Conservation (phyloP, 2,797 vertebrate species). For the Etheostoma nigrum region DNA sequence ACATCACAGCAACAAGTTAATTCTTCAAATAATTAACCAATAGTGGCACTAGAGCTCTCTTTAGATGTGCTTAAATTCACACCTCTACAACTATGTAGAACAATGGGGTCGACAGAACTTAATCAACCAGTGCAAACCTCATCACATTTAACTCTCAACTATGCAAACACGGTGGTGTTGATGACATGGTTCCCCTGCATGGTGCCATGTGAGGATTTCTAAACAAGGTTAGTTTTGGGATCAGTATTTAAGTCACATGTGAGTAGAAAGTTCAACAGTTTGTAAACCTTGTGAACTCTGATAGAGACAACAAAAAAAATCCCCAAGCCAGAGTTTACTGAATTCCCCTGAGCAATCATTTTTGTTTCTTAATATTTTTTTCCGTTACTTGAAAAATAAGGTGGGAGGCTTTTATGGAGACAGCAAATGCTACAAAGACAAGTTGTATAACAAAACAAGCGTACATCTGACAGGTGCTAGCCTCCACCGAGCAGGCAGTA, state of each 20-base stretch:
- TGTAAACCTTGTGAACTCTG: constrained; percentile 47
- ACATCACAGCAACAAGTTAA: constrained; percentile 12
- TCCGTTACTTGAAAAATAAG: constrained; percentile 19
- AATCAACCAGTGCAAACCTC: constrained; percentile 78
- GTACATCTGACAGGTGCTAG: constrained; percentile 82
- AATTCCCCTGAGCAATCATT: constrained; percentile 32
- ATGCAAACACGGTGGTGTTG: constrained; percentile 67
- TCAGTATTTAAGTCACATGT: constrained; percentile 49
- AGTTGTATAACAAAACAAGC: constrained; percentile 70
- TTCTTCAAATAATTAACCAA: constrained; percentile 43
- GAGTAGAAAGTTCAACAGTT: constrained; percentile 34
- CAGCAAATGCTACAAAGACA: constrained; percentile 65
- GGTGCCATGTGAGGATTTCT: constrained; percentile 43
- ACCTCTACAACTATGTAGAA: constrained; percentile 50
- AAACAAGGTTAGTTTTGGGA: constrained; percentile 32
- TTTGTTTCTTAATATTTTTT: constrained; percentile 45
- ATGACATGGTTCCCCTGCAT: constrained; percentile 54
- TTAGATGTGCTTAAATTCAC: constrained; percentile 63
- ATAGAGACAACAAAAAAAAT: constrained; percentile 43
- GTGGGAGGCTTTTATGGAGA: constrained; percentile 33
- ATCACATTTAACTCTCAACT: constrained; percentile 70
- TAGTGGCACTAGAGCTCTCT: constrained; percentile 32
- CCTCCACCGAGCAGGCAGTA: constrained; percentile 72
- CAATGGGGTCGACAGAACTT: constrained; percentile 75
- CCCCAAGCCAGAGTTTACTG: constrained; percentile 28